Evolutionary conservation across 2,113 vertebrate genomes (phyloP), one percentile per base, ranked within the genome.

Genomic region (Hydrolagus affinis): DNA sequence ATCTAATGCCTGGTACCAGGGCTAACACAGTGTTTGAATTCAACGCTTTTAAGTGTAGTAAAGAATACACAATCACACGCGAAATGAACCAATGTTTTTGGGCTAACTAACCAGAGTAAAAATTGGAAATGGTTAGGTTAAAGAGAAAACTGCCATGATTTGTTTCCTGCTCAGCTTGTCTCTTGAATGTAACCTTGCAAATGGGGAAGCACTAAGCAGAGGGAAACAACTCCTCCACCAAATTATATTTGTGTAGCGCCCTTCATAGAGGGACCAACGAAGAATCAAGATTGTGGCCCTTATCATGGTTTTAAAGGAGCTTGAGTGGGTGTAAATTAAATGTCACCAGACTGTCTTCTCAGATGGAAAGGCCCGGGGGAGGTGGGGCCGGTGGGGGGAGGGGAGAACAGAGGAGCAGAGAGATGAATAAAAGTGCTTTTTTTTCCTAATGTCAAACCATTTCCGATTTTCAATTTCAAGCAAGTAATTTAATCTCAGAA

Each of bases 91-190:
- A 28, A 83, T 28, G 0, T 32, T 64, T 32, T 68, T 30, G 17
- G 6, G 11, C 17, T 62, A 19, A 15, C 11, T 59, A 57, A 57
- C 57, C 60, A 1, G 25, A 64, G 14, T 32, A 68, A 25, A 83
- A 66, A 83, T 44, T 83, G 15, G 25, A 75, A 75, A 8, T 12
- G 14, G 28, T 30, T 83, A 19, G 12, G 44, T 78, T 78, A 9
- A 30, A 83, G n/a, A 83, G 15, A 68, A 83, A 83, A 83, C 30
- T n/a, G 69, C 19, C 21, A 70, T 70, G 21, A 70, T 21, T 19
- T 70, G 69, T 21, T n/a, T 4, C 14, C 21, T 19, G 7, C 19
- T 8, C 19, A 21, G 19, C 23, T 21, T 19, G 3, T 70, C 23
- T 44, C 44, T 44, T 44, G 44, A 44, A n/a, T 17, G 69, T 70